Conservation (phyloP, 2,888 invertebrate genomes). For the Orthosia gracilis region DNA sequence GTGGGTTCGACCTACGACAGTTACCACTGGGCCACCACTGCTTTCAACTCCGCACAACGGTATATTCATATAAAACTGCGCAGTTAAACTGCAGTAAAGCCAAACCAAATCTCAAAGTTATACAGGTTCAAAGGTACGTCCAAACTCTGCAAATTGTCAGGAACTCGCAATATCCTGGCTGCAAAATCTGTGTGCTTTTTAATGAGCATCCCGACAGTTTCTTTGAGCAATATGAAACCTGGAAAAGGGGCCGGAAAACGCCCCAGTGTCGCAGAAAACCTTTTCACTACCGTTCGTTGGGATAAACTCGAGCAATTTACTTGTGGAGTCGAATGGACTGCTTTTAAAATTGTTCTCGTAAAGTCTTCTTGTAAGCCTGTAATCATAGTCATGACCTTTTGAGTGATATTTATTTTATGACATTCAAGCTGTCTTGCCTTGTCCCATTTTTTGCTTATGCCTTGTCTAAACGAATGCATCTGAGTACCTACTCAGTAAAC, state of each 20-base stretch:
- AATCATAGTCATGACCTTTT: slow-evolving; percentile 46
- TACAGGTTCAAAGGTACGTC: background rate
- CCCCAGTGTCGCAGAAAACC: slow-evolving; percentile 23
- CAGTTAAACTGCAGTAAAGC: background rate
- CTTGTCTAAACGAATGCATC: too few species aligned
- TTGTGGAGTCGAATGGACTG: slow-evolving; percentile 34
- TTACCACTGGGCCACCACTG: too few species aligned
- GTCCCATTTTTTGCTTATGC: too few species aligned
- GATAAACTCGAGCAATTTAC: slow-evolving; percentile 50
- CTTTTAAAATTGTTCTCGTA: slow-evolving; percentile 38
- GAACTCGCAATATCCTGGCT: slow-evolving; percentile 38
- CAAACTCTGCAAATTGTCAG: slow-evolving; percentile 18
- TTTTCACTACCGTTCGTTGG: slow-evolving; percentile 30
- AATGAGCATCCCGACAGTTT: slow-evolving; percentile 41
- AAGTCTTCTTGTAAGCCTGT: slow-evolving; percentile 18
- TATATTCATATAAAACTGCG: background rate
- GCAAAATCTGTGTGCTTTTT: slow-evolving; percentile 45
- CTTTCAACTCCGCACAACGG: background rate
- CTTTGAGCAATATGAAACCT: slow-evolving; percentile 57
- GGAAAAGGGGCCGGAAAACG: slow-evolving; percentile 32
- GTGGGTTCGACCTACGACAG: too few species aligned
- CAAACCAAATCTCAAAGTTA: background rate
- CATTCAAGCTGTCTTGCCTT: too few species aligned
- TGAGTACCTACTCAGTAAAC: too few species aligned
- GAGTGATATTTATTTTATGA: slow-evolving; percentile 19